Conservation (phyloP, 2,888 invertebrate species). For the Trichopoda pennipes region DNA sequence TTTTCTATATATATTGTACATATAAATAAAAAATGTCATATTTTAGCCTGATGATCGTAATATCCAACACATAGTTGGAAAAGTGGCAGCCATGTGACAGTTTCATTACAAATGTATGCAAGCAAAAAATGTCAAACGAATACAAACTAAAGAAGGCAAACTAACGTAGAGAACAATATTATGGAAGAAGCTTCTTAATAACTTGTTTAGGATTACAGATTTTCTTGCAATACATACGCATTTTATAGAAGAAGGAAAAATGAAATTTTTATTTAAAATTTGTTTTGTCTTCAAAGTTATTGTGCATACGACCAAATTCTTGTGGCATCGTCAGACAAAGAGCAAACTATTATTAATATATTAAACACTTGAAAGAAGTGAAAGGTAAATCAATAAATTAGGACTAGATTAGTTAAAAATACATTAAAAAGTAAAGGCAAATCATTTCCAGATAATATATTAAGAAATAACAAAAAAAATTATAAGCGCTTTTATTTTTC, state of each 20-base stretch:
- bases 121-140: background rate
- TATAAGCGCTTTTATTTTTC: too few relatives aligned
- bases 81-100: slow-evolving; percentile 35
- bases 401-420: too few relatives aligned
- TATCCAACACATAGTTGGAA: slow-evolving; percentile 25
- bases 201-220: background rate
- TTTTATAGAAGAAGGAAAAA: background rate
- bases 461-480: too few relatives aligned
- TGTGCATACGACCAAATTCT: too few relatives aligned
- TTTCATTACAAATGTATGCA: background rate
- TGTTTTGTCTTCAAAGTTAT: background rate
- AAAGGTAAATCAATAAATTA: too few relatives aligned
- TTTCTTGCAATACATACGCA: background rate
- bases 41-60: slow-evolving; percentile 41
- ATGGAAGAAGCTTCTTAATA: background rate
- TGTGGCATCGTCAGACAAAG: too few relatives aligned
- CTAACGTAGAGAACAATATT: background rate
- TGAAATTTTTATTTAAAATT: background rate
- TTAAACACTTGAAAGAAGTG: too few relatives aligned
- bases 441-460: too few relatives aligned
- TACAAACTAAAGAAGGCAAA: background rate
- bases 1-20: too few relatives aligned
- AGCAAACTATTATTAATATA: too few relatives aligned
- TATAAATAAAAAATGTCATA: slow-evolving; percentile 25
- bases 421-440: too few relatives aligned